Conservation (phyloP, 2,888 invertebrate genomes). For the Crepidodera aurea region DNA sequence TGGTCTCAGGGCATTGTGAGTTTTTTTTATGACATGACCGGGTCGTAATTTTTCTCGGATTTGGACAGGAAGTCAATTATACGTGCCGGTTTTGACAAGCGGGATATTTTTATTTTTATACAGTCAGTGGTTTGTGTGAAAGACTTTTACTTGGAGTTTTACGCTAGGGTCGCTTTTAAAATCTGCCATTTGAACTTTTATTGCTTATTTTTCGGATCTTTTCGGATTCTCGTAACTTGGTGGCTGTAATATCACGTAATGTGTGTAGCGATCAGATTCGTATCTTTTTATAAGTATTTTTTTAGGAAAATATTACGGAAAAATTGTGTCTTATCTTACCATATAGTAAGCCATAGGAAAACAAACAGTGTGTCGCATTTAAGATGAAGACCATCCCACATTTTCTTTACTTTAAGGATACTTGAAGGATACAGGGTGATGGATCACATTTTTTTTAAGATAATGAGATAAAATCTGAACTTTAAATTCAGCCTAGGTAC, state of each 20-base stretch:
- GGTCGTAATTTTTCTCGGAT: constrained; percentile 13
- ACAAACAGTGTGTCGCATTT: too few species aligned
- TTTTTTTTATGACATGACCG: constrained; percentile 7
- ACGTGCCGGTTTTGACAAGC: constrained; percentile 22
- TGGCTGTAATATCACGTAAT: too few species aligned
- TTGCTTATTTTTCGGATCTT: not conserved
- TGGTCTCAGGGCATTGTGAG: not conserved
- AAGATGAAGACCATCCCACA: too few species aligned
- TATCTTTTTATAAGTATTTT: too few species aligned
- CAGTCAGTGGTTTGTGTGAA: not conserved
- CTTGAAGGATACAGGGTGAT: too few species aligned
- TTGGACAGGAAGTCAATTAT: constrained; percentile 23
- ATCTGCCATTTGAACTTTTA: not conserved
- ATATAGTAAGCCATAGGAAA: too few species aligned
- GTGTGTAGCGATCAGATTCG: too few species aligned
- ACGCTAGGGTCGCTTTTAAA: not conserved
- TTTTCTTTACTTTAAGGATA: too few species aligned
- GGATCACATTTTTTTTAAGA: too few species aligned
- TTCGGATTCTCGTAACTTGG: not conserved
- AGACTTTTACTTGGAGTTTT: not conserved
- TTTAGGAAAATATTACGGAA: too few species aligned
- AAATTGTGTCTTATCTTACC: not conserved
- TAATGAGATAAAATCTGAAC: too few species aligned
- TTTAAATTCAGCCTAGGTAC: too few species aligned
- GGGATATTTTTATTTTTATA: constrained; percentile 9